These are phyloP conservation scores for Porites cylindrica DNA, from an alignment of 92 coral and sea anemone genomes.

Conservation along the genomic window DNA sequence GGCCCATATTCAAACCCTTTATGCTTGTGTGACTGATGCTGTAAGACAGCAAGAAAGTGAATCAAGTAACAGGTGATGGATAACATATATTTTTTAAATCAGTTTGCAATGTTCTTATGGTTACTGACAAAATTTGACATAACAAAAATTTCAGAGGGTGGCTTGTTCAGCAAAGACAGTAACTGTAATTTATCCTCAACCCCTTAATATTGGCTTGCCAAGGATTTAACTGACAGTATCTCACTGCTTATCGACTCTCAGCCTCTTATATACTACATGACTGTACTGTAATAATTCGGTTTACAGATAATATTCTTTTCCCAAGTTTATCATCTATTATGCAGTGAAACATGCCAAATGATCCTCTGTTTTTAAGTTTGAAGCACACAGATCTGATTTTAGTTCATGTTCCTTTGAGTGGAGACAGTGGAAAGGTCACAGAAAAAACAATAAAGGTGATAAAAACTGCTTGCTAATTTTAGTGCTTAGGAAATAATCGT, in stretches of 20 bases:
- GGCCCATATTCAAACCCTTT: constrained; percentile 78
- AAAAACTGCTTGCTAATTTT: no score
- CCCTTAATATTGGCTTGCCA: no score
- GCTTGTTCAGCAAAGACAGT: no score
- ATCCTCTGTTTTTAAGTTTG: constrained; percentile 41
- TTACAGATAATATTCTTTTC: no score
- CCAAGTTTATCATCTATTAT: neutral
- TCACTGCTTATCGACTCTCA: no score
- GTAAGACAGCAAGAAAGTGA: constrained; percentile 39
- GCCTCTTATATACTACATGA: no score
- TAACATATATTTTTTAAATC: neutral
- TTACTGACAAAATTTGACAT: no score
- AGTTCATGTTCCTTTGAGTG: constrained; percentile 84
- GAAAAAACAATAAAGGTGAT: constrained; percentile 87
- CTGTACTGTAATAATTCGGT: no score
- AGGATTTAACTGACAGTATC: no score
- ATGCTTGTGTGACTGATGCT: constrained; percentile 80
- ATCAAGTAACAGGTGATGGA: constrained; percentile 16
- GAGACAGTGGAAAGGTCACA: constrained; percentile 84
- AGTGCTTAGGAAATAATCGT: no score
- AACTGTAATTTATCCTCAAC: no score
- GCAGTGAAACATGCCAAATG: neutral
- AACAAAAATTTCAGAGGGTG: neutral
- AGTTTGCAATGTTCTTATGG: neutral
- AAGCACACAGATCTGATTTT: constrained; percentile 80